Evolutionary conservation across 2,888 invertebrate genomes (phyloP), one percentile per base, ranked within the genome.

Genomic region (Calliopum simillimum): DNA sequence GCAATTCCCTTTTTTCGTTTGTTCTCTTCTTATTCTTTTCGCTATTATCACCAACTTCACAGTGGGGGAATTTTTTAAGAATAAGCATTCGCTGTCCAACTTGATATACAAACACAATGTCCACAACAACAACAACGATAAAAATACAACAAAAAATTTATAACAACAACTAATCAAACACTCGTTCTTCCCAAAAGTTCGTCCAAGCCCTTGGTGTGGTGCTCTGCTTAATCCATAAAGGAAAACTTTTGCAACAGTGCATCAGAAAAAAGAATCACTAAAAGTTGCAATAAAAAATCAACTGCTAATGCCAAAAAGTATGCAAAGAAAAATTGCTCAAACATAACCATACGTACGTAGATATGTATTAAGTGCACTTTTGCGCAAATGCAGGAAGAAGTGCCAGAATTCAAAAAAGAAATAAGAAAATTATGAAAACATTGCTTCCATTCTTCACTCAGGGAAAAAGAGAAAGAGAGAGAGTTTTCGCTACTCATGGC

Each of bases 311-410:
- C 13, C 21, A 33, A 49, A 25, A 62, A 62, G 56, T 58, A 25
- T 58, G 56, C 33, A 33, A 58, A n/a, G 13, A 16, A 58, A 58
- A 56, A 33, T 33, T 33, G 33, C 33, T 4, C 33, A 8, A 1
- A 33, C 8, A 33, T 33, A 33, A n/a, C n/a, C 0, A 6, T 25
- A 25, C 25, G 5, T 25, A 25, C 5, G 25, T 33, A 33, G 1
- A 33, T 33, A 33, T 33, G 33, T 58, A 67, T 67, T 14, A 21
- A 59, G 67, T 59, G 59, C 59, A 47, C 41, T 67, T 67, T 59
- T 59, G 67, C 67, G 59, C 59, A 67, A 59, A 41, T 43, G 51
- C 59, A 59, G 59, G 46, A 58, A 59, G 49, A 49, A 13, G 13
- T 16, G 33, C 43, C n/a, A 41, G 13, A 64, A 49, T 8, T 41